Conservation (phyloP, 2,888 invertebrate species). For the Acanthosepion pharaonis region DNA sequence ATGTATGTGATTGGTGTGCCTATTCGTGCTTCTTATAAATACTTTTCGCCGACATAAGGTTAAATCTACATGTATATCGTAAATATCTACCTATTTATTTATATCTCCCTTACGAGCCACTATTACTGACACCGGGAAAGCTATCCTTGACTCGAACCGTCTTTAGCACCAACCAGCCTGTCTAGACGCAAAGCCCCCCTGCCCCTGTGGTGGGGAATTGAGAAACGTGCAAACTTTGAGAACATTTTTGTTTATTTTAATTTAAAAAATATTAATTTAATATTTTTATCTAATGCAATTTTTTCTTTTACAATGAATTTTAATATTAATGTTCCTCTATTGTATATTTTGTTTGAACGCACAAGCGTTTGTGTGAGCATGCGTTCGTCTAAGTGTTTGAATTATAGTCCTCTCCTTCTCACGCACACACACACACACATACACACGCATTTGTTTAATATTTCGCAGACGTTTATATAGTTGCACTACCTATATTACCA, state of each 20-base stretch:
- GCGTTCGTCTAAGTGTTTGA: neutral
- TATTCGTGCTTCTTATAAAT: neutral
- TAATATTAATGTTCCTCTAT: no score
- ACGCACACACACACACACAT: neutral
- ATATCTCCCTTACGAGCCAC: neutral
- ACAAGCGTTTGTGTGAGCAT: neutral
- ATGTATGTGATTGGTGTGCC: neutral
- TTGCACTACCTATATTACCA: neutral
- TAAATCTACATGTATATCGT: neutral
- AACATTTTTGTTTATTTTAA: neutral
- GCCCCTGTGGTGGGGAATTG: neutral
- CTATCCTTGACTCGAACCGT: neutral
- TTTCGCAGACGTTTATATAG: neutral
- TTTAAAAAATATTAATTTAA: neutral
- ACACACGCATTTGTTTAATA: neutral
- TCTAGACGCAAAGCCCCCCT: neutral
- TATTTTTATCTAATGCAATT: no score
- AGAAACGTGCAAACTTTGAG: neutral
- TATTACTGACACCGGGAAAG: slow-evolving; percentile 16
- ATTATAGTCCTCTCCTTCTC: neutral
- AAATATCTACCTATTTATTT: neutral
- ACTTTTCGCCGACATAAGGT: neutral
- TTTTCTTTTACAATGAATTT: no score
- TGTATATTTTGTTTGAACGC: no score
- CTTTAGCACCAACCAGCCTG: neutral